Evolutionary conservation across 2,797 vertebrate genomes (phyloP), one percentile per base, ranked within the genome.

Genomic region (Gymnodraco acuticeps): DNA sequence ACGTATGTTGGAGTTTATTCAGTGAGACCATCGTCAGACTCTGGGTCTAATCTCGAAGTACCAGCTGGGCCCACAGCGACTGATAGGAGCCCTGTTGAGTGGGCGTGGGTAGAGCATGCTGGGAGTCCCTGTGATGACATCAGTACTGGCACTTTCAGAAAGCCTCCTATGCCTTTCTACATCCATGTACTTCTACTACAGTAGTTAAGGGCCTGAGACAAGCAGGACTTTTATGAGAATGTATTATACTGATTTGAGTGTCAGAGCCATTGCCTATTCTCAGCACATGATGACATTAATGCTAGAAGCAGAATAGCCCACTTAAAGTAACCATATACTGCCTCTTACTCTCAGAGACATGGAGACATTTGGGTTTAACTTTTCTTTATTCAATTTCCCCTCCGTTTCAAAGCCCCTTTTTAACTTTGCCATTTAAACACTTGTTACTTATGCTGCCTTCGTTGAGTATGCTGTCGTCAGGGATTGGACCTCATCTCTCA

Each of bases 1-100:
- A 47, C 0, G 4, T 7, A 19, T 15, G 17, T 56, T 31, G 15
- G 54, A 50, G 23, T 11, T 47, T 14, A 20, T n/a, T 17, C 0
- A 16, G 17, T 10, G 38, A 19, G 64, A 33, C 4, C 12, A 3
- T 55, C 20, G 9, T 72, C 65, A 10, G 66, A 48, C 56, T 59
- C 64, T 56, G 65, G 53, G 73, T 80, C 69, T 95, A 93, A 95
- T 95, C 94, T 92, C 51, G 1, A 20, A 59, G 60, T 27, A 75
- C 71, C 95, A 95, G 93, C 77, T 74, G 88, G 77, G 59, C 48
- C 51, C 27, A 50, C 12, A 27, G 46, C 3, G 33, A 20, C 65
- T 90, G 94, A 95, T 95, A 94, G 89, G 86, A 78, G 68, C 6
- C 8, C 55, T 11, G 69, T 63, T 53, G 20, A 64, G 33, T 83